phyloP scores from a whole-genome alignment of 2,113 vertebrate genomes.

The Lophochroa leadbeateri region DNA sequence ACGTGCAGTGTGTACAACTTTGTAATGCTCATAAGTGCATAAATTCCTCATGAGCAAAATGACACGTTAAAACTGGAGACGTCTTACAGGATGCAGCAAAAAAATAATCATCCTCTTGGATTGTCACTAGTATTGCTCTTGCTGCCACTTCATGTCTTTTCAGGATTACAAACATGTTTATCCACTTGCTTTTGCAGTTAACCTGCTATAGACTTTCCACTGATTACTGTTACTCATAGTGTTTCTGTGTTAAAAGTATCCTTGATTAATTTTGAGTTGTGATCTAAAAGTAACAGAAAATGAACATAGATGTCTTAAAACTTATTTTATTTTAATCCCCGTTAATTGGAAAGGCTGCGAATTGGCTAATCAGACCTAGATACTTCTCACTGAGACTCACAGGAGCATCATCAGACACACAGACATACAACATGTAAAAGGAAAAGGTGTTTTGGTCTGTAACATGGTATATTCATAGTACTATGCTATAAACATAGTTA shows the following conservation, averaged over 20 bases:
- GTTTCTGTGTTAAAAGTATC: not conserved
- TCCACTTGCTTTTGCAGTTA: not conserved
- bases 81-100: not conserved
- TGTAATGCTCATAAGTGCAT: not conserved
- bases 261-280: not conserved
- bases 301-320: fast-evolving
- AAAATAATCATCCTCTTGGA: not conserved
- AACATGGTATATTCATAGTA: not conserved
- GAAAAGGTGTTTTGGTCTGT: not conserved
- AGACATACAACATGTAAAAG: not conserved
- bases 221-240: not conserved
- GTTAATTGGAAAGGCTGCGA: not conserved
- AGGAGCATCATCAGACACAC: not conserved
- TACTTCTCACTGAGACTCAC: not conserved
- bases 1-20: not conserved
- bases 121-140: not conserved
- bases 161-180: not conserved
- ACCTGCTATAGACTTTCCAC: not conserved
- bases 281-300: not conserved
- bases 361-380: not conserved
- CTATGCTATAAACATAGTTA: not conserved
- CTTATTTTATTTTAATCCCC: not conserved
- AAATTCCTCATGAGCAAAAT: not conserved
- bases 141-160: not conserved
- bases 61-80: not conserved